phyloP scores from a whole-genome alignment of 2,113 vertebrate genomes.

The Tachycineta bicolor region DNA sequence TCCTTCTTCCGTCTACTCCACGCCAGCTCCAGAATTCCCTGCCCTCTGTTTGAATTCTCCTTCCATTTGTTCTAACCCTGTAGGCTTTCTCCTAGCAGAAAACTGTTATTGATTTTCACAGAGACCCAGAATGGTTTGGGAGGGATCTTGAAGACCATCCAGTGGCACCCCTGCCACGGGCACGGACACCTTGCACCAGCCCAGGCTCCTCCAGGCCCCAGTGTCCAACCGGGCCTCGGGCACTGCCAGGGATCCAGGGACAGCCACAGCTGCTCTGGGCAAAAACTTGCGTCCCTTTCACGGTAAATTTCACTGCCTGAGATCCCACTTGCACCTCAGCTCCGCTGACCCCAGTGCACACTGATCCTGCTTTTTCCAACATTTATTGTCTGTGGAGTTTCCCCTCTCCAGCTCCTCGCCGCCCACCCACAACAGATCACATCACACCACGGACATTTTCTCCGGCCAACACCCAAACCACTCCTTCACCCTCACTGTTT shows the following conservation, averaged over 20 bases:
- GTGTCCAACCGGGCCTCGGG: rapidly evolving
- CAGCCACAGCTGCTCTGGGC: not conserved
- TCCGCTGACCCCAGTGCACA: not conserved
- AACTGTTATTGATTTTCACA: not conserved
- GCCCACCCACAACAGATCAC: not conserved
- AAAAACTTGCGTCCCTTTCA: not conserved
- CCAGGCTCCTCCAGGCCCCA: not conserved
- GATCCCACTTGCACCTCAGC: not conserved
- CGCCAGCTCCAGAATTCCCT: not conserved
- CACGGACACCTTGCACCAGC: not conserved
- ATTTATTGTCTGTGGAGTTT: not conserved
- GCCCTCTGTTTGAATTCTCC: not conserved
- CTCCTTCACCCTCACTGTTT: not conserved
- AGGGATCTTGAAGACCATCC: rapidly evolving
- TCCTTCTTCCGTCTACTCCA: not conserved
- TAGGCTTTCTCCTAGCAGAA: rapidly evolving
- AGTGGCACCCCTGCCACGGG: no score
- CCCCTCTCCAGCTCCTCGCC: not conserved
- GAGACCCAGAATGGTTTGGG: not conserved
- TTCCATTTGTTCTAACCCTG: not conserved
- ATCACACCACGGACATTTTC: not conserved
- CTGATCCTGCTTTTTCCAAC: not conserved
- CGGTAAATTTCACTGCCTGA: not conserved
- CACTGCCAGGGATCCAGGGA: not conserved
- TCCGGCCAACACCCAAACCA: not conserved